Base-by-base conservation (phyloP, 2,888 invertebrate species). In the Cacoxenus indagator region DNA sequence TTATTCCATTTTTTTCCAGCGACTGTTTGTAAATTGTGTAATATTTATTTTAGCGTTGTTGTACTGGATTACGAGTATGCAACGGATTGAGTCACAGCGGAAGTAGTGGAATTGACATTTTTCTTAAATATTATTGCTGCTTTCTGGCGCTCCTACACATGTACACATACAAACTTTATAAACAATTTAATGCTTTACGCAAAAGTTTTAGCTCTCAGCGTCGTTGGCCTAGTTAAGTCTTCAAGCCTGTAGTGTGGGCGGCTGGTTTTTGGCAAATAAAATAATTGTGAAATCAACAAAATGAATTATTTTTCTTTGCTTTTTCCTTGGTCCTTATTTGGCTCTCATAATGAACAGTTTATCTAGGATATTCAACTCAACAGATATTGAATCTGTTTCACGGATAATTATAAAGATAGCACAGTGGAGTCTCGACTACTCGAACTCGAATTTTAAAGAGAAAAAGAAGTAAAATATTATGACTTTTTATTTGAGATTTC, bases 151-250 rank as follows among this genome's bases (percentile, higher is more conserved):
- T 37, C 14, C 5, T 37, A 14, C 37, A 37, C 37, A 14, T 0
- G 8, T 14, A 37, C 37, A 37, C 8, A 37, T 14, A 11, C 37
- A 37, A 26, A 55, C 14, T 55, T 55, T 55, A 27, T 55, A 55
- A 55, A 55, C 55, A 55, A 27, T 55, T 55, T 55, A 55, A 26
- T 55, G 55, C 19, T 27, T n/a, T 24, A n/a, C 55, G 24, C 4
- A 17, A 55, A 55, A 55, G 55, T 55, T 55, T 55, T 17, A 48
- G 2, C 48, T 48, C 6, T 48, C 48, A 6, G 19, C 8, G 48
- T 48, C 17, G 48, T 48, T 48, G n/a, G 2, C 48, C 17, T 19
- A 17, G 11, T 48, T 48, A 17, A 14, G 48, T 6, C 48, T 48
- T 19, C n/a, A 48, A 6, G 48, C n/a, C 9, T 48, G 48, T 37